Evolutionary conservation across 2,797 vertebrate species (phyloP).

Genomic region (Eospalax fontanierii): DNA sequence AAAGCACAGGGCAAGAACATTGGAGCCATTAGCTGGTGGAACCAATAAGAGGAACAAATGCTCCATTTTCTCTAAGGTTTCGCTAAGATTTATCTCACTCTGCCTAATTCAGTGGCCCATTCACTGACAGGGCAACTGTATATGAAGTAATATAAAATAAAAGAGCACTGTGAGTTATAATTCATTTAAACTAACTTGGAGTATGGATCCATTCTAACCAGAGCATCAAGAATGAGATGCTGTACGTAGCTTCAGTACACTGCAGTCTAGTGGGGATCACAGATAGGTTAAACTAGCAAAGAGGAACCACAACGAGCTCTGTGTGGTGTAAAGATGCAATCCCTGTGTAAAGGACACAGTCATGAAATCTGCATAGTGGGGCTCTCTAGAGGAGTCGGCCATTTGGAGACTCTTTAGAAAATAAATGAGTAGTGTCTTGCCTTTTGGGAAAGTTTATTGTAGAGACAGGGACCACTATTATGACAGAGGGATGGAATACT

Average conservation of each 20-base stretch:
- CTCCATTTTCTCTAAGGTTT: no score
- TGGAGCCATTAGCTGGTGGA: background rate
- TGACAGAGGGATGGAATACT: background rate
- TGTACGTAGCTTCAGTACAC: background rate
- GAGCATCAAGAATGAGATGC: background rate
- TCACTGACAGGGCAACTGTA: background rate
- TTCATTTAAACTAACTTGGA: conserved; percentile 32
- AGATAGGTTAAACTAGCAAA: conserved; percentile 32
- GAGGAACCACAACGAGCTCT: background rate
- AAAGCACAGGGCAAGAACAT: background rate
- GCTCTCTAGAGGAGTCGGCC: background rate
- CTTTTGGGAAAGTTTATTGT: background rate
- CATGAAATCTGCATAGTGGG: background rate
- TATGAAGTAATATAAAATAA: conserved; percentile 52
- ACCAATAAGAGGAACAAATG: background rate
- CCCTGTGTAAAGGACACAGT: background rate
- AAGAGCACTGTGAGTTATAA: conserved; percentile 32
- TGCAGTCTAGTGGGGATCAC: background rate
- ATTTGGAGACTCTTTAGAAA: background rate
- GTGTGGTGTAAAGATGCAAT: background rate
- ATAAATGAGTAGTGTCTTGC: background rate
- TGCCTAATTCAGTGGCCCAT: background rate
- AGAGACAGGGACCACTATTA: background rate
- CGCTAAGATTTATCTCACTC: conserved; percentile 6
- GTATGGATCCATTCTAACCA: conserved; percentile 16